Percentiles rank a stretch among this genome's conserved stretches.
Evolutionary conservation across 2,797 vertebrate species (phyloP).

Genomic region (Apodemus agrarius): DNA sequence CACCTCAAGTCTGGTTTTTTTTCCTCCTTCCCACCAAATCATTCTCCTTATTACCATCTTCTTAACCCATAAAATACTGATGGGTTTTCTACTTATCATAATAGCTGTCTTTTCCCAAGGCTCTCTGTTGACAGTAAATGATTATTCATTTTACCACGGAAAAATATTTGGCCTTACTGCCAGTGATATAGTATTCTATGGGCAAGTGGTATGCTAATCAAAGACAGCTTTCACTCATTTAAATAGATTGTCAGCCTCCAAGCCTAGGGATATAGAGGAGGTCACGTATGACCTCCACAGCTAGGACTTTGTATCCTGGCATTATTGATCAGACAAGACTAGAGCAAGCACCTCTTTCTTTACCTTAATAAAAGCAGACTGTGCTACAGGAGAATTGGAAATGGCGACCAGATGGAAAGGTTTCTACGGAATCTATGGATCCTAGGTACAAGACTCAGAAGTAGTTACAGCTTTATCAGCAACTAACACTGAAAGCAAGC

Average conservation of each 20-base stretch:
- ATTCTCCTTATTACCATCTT: not conserved
- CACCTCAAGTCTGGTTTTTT: not conserved
- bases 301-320: not conserved
- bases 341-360: constrained; percentile 46
- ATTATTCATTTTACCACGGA: constrained; percentile 46
- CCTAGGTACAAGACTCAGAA: constrained; percentile 2
- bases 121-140: constrained; percentile 56
- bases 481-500: constrained; percentile 47
- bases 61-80: not conserved
- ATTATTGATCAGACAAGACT: constrained; percentile 54
- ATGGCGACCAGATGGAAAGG: not conserved
- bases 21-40: not conserved
- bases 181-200: constrained; percentile 42
- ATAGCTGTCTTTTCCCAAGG: constrained; percentile 19
- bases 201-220: constrained; percentile 54
- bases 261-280: constrained; percentile 1
- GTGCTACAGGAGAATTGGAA: constrained; percentile 63
- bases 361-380: constrained; percentile 64
- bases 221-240: constrained; percentile 42
- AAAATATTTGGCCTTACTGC: constrained; percentile 19
- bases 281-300: constrained; percentile 1
- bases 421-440: constrained; percentile 61
- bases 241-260: constrained; percentile 22
- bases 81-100: not conserved
- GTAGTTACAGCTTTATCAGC: constrained; percentile 29